Base-by-base conservation (phyloP, 1,140 invertebrate species). In the Neomicropteryx cornuta region DNA sequence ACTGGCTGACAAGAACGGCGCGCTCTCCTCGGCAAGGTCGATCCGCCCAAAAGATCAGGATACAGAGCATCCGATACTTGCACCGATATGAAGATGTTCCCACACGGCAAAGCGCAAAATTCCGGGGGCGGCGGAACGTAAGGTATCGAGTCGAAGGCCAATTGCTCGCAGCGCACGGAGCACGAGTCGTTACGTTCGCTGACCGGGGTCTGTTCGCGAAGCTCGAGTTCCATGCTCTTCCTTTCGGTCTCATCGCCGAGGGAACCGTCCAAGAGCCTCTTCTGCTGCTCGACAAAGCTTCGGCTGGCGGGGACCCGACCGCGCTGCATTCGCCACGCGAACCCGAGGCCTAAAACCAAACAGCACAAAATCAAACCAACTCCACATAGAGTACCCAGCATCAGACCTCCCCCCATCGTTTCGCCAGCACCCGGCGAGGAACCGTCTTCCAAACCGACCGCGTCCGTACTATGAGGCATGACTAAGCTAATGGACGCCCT, bases 231-330 rank as follows among this genome's bases (percentile, higher is more conserved):
- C 42, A 39, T 1, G 39, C 61, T 63, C 11, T 56, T 55, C 51
- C 62, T 54, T 8, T 58, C 48, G 34, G 53, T 53, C 11, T 66
- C 62, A 4, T 62, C 60, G 13, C 48, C 42, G 42, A 61, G 48
- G 10, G 66, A 68, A 13, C 81, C 73, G 50, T 86, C 83, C 19
- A 88, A 67, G 4, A 87, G 60, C 45, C 84, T 81, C 58, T 88
- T 89, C 49, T 88, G 84, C 58, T 87, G 85, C 38, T 89, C 85
- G 14, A 76, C 83, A 52, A 85, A 86, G 54, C 82, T 87, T 22
- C 78, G 70, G 50, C 82, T 87, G 1, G 76, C 72, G 45, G 79
- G 76, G 37, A 78, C 74, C 6, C 73, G 63, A 2, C 72, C 58
- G 31, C 74, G 66, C 42, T 58, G 52, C 14, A 62, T 50, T 44